phyloP scores from a whole-genome alignment of 2,888 invertebrate genomes.

The Slavum lentiscoides region DNA sequence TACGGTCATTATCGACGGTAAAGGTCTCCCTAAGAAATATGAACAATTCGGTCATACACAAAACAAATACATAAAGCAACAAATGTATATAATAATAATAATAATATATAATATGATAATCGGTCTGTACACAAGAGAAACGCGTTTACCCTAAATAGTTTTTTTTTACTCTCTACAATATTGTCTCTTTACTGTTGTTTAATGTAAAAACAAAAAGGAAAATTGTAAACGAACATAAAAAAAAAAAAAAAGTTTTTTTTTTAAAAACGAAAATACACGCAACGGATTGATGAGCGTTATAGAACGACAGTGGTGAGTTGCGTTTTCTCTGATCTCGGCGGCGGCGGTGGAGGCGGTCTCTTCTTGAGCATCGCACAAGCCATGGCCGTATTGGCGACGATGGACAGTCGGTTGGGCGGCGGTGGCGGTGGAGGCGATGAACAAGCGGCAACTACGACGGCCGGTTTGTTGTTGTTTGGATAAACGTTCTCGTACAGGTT shows the following conservation, averaged over 20 bases:
- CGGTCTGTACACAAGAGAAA: too few relatives aligned
- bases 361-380: conserved; percentile 63
- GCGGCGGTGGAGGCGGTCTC: conserved; percentile 86
- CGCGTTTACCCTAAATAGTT: too few relatives aligned
- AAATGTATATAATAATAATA: not conserved
- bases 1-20: too few relatives aligned
- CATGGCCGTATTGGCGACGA: conserved; percentile 58
- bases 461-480: conserved; percentile 5
- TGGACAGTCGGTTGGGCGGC: not conserved
- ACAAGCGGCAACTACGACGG: not conserved
- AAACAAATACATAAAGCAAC: conserved; percentile 4
- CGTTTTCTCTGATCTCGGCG: conserved; percentile 85
- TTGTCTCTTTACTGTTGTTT: too few relatives aligned
- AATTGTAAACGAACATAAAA: not conserved
- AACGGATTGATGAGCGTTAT: not conserved
- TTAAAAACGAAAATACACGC: not conserved
- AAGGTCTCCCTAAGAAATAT: not conserved
- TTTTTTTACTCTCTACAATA: too few relatives aligned
- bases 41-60: conserved; percentile 33
- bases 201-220: not conserved
- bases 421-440: conserved; percentile 44
- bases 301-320: conserved; percentile 66
- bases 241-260: too few relatives aligned
- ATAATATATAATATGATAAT: not conserved
- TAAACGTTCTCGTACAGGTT: conserved; percentile 78